Conservation (phyloP, 2,888 invertebrate species). For the Pandemis corylana region DNA sequence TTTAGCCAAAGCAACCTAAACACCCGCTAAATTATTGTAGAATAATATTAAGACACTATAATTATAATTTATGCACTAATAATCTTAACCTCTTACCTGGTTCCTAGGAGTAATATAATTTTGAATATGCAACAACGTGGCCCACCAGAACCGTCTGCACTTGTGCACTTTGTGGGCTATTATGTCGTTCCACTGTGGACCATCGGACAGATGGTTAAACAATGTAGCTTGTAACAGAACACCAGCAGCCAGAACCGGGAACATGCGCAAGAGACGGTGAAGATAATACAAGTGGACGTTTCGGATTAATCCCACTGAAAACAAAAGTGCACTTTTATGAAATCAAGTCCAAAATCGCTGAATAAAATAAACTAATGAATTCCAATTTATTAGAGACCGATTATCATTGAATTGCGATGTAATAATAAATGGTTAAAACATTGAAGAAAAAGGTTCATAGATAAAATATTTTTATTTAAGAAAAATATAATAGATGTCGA, state of each 20-base stretch:
- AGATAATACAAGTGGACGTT: conserved; percentile 69
- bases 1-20: too few relatives aligned
- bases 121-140: conserved; percentile 54
- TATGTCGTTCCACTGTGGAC: conserved; percentile 59
- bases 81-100: conserved; percentile 38
- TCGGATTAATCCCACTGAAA: conserved; percentile 64
- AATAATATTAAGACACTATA: too few relatives aligned
- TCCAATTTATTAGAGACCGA: too few relatives aligned
- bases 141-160: conserved; percentile 57
- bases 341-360: too few relatives aligned
- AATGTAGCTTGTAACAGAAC: conserved; percentile 64
- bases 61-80: too few relatives aligned
- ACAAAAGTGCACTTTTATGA: not conserved
- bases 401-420: too few relatives aligned
- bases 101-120: conserved; percentile 48
- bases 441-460: too few relatives aligned
- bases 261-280: conserved; percentile 68
- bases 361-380: too few relatives aligned
- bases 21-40: too few relatives aligned
- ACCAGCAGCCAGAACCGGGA: conserved; percentile 62
- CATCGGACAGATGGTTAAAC: conserved; percentile 62
- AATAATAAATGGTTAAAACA: too few relatives aligned
- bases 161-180: conserved; percentile 47
- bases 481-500: not conserved
- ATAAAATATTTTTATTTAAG: too few relatives aligned